A percentile compares a stretch with the other conserved stretches of the same genome.
Evolutionary conservation across 2,113 vertebrate species (phyloP).

Genomic region (Chionomys nivalis): DNA sequence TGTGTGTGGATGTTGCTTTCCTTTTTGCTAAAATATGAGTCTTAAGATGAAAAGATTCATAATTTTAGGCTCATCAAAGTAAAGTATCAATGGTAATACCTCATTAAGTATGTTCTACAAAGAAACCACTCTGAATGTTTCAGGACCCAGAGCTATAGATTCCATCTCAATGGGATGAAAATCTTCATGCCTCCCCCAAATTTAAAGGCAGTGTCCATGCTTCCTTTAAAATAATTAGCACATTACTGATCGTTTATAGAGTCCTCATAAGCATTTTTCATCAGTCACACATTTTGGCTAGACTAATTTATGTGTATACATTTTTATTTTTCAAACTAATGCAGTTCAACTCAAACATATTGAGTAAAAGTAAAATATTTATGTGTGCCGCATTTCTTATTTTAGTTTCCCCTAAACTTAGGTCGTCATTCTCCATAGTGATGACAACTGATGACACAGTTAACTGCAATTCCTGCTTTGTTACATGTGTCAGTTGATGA

Average conservation of each 20-base stretch:
- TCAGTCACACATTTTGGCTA: neutral
- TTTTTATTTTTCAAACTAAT: conserved; percentile 24
- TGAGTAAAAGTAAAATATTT: conserved; percentile 1
- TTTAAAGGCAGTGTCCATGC: neutral
- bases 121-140: neutral
- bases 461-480: neutral
- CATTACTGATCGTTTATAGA: conserved; percentile 36
- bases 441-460: neutral
- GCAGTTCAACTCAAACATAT: neutral
- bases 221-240: neutral
- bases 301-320: neutral
- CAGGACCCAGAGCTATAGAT: neutral
- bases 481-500: neutral
- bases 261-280: neutral
- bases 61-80: neutral
- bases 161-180: neutral
- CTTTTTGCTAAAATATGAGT: neutral
- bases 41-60: neutral
- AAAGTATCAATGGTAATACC: neutral
- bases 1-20: neutral
- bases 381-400: neutral
- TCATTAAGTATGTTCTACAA: neutral
- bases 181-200: neutral
- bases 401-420: neutral
- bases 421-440: neutral